Conservation (phyloP, 2,113 vertebrate genomes). For the Dicaeum eximium region DNA sequence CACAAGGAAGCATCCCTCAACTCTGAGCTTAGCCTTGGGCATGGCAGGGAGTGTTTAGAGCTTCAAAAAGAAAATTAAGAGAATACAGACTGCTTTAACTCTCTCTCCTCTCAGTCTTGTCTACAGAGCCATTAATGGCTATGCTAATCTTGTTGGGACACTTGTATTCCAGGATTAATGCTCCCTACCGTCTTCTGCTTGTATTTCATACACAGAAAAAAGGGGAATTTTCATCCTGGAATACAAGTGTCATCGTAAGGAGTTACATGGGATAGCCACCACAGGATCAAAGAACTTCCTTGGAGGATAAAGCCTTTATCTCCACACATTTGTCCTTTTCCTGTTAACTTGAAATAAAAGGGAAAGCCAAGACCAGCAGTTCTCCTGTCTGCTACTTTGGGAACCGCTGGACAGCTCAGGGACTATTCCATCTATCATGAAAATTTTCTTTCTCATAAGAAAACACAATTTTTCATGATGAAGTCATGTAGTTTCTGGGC, state of each 20-base stretch:
- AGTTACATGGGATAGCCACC: neutral
- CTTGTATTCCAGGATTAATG: neutral
- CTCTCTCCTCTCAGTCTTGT: neutral
- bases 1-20: neutral
- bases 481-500: neutral
- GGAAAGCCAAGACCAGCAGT: neutral
- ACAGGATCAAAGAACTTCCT: conserved; percentile 11
- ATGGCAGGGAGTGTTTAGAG: neutral
- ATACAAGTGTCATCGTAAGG: neutral
- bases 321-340: neutral
- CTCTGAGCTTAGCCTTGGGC: neutral
- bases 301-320: conserved; percentile 19
- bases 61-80: neutral
- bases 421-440: neutral
- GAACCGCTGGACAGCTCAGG: neutral
- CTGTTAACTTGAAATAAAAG: neutral
- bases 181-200: neutral
- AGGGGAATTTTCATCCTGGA: neutral
- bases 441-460: neutral
- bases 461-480: neutral
- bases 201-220: neutral
- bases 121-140: neutral
- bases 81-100: neutral
- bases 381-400: neutral
- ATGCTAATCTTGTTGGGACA: neutral